Conservation (phyloP, 1,140 invertebrate species). For the Tribolium madens region DNA sequence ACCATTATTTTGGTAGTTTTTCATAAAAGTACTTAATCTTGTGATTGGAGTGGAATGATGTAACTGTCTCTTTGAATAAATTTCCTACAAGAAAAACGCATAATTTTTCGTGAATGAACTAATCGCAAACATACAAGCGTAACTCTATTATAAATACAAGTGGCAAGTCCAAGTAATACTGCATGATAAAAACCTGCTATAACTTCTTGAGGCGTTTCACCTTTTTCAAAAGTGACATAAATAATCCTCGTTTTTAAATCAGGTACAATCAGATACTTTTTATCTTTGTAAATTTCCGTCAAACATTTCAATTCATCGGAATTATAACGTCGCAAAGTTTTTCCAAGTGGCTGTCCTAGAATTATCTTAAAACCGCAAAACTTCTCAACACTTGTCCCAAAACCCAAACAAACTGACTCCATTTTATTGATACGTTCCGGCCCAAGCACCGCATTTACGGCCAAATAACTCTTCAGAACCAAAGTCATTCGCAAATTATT, state of each 20-base stretch:
- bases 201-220: conserved; percentile 64
- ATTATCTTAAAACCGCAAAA: conserved; percentile 69
- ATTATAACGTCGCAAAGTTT: conserved; percentile 64
- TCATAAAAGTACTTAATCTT: conserved; percentile 59
- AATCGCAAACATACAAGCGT: conserved; percentile 58
- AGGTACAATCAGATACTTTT: conserved; percentile 68
- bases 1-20: conserved; percentile 56
- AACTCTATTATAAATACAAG: conserved; percentile 59
- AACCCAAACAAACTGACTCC: conserved; percentile 73
- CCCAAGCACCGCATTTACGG: conserved; percentile 66
- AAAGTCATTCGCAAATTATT: conserved; percentile 83
- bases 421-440: conserved; percentile 69
- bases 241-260: conserved; percentile 65
- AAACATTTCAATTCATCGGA: conserved; percentile 62
- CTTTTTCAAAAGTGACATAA: conserved; percentile 67
- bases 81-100: conserved; percentile 51
- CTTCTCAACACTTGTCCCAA: conserved; percentile 64
- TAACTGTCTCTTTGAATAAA: conserved; percentile 59
- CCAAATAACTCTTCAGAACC: conserved; percentile 74
- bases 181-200: conserved; percentile 71
- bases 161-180: conserved; percentile 65
- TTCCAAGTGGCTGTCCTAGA: conserved; percentile 69
- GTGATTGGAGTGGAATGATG: conserved; percentile 59
- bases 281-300: conserved; percentile 63
- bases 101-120: neutral